Base-by-base conservation (phyloP, 2,797 vertebrate species). In the Hirundo rustica region DNA sequence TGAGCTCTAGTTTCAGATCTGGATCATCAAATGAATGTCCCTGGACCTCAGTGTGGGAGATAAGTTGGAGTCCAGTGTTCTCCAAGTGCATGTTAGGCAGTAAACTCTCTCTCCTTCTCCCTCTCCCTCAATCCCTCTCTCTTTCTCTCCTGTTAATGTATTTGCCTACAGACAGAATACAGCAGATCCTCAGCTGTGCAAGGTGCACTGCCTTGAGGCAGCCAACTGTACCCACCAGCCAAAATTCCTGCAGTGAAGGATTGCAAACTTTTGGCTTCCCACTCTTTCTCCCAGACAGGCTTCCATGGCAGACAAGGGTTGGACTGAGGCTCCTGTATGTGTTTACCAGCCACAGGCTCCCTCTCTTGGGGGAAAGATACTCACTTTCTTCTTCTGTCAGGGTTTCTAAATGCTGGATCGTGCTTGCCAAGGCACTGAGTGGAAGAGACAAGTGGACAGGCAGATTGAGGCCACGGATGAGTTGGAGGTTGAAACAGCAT, bases 171-270 rank as follows among this genome's bases (percentile, higher is more conserved):
- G 75, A 77, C 32, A 34, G 67, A 81, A 64, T 11, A 45, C 34
- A 94, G 74, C 42, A 85, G 64, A 76, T 85, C 42, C 48, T 91
- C 81, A 80, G 86, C 80, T 54, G 74, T 32, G 77, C 93, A 96
- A 92, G 93, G 88, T 93, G 88, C 0, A 0, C 48, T 94, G 88
- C 58, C 80, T 89, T 12, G 23, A 92, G 34, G 65, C 89, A 92
- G 94, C 94, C 94, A 93, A 10, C 34, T 50, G 29, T 73, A 85
- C 85, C 91, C 78, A 67, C 12, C 0, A 4, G 95, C 93, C 93
- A 95, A 94, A 94, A 96, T 93, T 94, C 77, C 80, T 85, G 48
- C 51, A 79, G 60, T 0, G 2, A 71, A 61, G 48, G 57, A 92
- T 47, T 90, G 48, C 23, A 53, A 85, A 22, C 22, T 81, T 55